A percentile compares a stretch with the other conserved stretches of the same genome.
phyloP scores from a whole-genome alignment of 2,113 vertebrate species.

The Thermophis baileyi region DNA sequence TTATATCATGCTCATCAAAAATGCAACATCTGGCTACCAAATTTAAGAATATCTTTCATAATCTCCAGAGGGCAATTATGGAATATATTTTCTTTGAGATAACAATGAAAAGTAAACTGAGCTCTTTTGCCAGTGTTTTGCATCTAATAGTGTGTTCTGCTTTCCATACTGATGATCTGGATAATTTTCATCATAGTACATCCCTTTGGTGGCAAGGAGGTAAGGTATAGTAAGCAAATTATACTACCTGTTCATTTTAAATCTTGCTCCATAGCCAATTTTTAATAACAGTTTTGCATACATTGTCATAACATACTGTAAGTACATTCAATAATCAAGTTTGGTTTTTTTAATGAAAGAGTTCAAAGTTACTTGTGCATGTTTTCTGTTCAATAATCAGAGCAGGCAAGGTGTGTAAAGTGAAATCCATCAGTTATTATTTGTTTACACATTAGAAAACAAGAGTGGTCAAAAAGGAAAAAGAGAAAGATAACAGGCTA shows the following conservation, averaged over 20 bases:
- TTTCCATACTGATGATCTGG: constrained; percentile 41
- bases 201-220: constrained; percentile 35
- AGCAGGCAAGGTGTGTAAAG: constrained; percentile 44
- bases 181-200: constrained; percentile 23
- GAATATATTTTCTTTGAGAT: constrained; percentile 5
- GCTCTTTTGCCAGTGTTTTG: constrained; percentile 26
- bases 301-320: constrained; percentile 47
- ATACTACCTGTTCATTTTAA: constrained; percentile 31
- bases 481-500: background rate
- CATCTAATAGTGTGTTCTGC: constrained; percentile 2
- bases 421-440: constrained; percentile 49
- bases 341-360: constrained; percentile 72
- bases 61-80: background rate
- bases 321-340: constrained; percentile 62
- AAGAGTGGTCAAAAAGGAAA: constrained; percentile 2
- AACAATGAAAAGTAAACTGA: background rate
- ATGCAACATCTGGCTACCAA: background rate
- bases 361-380: constrained; percentile 49
- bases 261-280: constrained; percentile 44
- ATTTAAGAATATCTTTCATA: background rate
- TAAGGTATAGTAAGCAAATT: constrained; percentile 8
- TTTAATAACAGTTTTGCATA: constrained; percentile 59
- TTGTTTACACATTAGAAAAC: constrained; percentile 46
- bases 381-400: constrained; percentile 36
- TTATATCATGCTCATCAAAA: constrained; percentile 24